These are phyloP conservation scores for Crypturellus tataupa DNA, from an alignment of 2,797 vertebrate genomes.

Conservation along the genomic window DNA sequence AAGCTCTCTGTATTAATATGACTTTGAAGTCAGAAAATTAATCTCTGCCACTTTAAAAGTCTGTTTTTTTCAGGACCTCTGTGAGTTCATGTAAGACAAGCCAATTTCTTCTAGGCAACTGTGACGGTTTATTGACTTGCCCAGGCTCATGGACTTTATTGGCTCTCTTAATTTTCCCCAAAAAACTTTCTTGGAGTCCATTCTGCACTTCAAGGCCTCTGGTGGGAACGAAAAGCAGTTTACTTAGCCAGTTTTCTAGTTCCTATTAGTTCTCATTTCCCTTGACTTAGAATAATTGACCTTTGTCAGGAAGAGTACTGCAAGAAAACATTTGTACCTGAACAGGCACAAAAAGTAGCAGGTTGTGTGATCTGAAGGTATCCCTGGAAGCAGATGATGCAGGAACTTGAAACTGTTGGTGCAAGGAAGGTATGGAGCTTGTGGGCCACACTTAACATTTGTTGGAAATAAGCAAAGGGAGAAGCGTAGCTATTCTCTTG, in stretches of 20 bases:
- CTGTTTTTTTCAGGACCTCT: constrained; percentile 74
- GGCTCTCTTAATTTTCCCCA: constrained; percentile 35
- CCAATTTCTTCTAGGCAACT: constrained; percentile 74
- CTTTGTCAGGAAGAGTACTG: background rate
- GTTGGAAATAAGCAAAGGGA: background rate
- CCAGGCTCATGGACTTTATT: constrained; percentile 55
- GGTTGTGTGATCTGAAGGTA: background rate
- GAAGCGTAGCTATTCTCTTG: background rate
- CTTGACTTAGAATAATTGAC: background rate
- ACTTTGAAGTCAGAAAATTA: constrained; percentile 86
- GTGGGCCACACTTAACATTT: background rate
- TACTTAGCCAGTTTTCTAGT: background rate
- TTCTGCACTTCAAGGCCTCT: constrained; percentile 34
- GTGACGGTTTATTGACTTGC: constrained; percentile 72
- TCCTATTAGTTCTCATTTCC: background rate
- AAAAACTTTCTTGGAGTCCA: constrained; percentile 54
- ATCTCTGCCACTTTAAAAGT: constrained; percentile 77
- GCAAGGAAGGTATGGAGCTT: background rate
- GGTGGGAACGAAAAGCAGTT: constrained; percentile 23
- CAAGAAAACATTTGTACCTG: background rate
- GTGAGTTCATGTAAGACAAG: constrained; percentile 77
- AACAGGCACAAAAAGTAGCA: background rate
- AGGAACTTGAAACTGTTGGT: background rate
- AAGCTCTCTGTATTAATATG: constrained; percentile 85
- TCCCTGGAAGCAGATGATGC: background rate